These are phyloP conservation scores for Gambusia yucatana DNA, from an alignment of 2,797 vertebrate species.

Conservation along the genomic window DNA sequence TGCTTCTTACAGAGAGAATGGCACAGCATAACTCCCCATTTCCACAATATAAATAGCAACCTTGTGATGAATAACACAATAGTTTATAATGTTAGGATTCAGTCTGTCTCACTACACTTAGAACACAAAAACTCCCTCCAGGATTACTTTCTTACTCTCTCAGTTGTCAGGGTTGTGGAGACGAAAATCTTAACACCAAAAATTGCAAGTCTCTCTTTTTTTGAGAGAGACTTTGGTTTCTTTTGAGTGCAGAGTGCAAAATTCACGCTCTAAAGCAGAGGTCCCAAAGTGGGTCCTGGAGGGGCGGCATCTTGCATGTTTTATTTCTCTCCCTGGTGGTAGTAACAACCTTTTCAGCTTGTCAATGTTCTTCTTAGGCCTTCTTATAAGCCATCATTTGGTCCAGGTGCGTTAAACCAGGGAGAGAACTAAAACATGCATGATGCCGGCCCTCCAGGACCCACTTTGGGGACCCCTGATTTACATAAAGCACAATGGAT, in stretches of 20 bases:
- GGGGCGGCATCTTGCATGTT: no score
- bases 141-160: neutral
- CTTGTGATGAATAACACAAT: neutral
- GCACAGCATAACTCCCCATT: neutral
- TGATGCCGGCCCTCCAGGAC: no score
- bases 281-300: no score
- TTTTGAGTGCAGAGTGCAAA: neutral
- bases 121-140: neutral
- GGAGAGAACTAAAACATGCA: no score
- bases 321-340: no score
- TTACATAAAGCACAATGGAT: conserved; percentile 52
- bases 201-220: neutral
- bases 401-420: no score
- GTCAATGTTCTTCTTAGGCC: no score
- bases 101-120: neutral
- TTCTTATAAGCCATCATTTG: no score
- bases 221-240: neutral
- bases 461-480: neutral
- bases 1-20: neutral
- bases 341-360: no score
- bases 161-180: neutral
- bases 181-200: neutral
- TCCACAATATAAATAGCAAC: neutral
- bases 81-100: neutral
- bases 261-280: neutral